Conservation (phyloP, 2,888 invertebrate species). For the Cacoxenus indagator region DNA sequence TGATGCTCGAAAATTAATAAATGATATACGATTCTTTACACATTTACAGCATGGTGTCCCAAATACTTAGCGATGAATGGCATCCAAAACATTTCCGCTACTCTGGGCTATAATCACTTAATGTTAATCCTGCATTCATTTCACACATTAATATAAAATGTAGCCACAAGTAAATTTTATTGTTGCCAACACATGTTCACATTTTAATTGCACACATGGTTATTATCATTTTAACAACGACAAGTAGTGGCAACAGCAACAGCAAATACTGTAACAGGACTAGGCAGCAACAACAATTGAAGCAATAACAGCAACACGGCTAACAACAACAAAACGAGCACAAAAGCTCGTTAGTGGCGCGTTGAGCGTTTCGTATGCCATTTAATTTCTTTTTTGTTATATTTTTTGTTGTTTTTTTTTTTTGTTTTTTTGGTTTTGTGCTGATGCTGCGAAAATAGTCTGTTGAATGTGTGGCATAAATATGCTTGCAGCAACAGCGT, state of each 20-base stretch:
- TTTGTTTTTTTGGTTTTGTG: background rate
- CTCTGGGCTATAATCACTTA: background rate
- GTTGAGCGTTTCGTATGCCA: background rate
- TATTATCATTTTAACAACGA: conserved; percentile 63
- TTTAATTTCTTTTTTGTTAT: background rate
- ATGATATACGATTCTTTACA: too few relatives aligned
- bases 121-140: background rate
- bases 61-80: background rate
- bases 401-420: background rate
- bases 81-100: background rate
- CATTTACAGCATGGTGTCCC: too few relatives aligned
- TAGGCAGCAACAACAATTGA: conserved; percentile 29
- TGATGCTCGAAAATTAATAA: too few relatives aligned
- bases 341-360: conserved; percentile 11
- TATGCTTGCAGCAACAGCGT: conserved; percentile 17
- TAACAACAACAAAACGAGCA: background rate
- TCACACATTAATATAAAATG: conserved; percentile 4
- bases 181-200: conserved; percentile 55
- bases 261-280: conserved; percentile 15
- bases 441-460: conserved; percentile 3
- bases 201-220: conserved; percentile 64
- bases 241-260: conserved; percentile 33
- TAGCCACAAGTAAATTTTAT: conserved; percentile 36
- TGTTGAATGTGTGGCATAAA: background rate
- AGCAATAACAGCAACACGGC: background rate